Percentiles rank a stretch among this genome's conserved stretches.
Conservation (phyloP, 37 sponge, comb jelly and placozoan species). For the Diacarnus erythraeanus region DNA sequence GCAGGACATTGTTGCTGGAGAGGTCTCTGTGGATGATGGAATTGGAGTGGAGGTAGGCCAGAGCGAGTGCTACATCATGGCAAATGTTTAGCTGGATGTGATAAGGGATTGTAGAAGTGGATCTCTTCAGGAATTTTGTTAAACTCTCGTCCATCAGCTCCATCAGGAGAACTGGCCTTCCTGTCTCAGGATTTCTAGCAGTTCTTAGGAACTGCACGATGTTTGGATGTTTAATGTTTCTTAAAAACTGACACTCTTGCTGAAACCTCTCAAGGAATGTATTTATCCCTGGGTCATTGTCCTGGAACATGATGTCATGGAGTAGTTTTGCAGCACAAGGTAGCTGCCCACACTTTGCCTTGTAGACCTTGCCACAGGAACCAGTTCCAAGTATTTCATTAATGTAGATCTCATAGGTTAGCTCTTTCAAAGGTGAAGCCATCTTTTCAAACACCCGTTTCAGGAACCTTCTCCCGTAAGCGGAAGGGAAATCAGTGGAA, state of each 20-base stretch:
- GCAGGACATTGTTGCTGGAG: conserved; percentile 13
- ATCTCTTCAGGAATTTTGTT: background rate
- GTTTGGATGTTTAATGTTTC: background rate
- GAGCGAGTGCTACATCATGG: background rate
- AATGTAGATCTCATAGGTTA: conserved; percentile 1
- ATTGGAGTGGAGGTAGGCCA: conserved; percentile 12
- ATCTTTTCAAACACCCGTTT: too few relatives aligned
- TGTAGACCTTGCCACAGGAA: conserved; percentile 3
- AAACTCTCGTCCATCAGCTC: conserved; percentile 1
- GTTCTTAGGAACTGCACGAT: background rate
- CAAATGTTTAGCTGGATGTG: background rate
- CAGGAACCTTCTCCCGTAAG: too few relatives aligned
- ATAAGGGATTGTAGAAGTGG: background rate
- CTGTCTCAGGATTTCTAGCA: background rate
- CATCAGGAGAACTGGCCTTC: conserved; percentile 4
- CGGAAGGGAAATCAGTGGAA: too few relatives aligned
- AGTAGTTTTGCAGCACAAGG: conserved; percentile 4
- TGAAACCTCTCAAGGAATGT: background rate
- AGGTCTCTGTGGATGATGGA: background rate
- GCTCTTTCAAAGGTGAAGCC: background rate
- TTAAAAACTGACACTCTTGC: background rate
- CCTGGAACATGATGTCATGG: background rate
- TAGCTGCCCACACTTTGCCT: conserved; percentile 6
- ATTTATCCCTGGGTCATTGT: background rate
- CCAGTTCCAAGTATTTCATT: background rate